Base-by-base conservation (phyloP, 2,888 invertebrate genomes). In the Cosmia trapezina region DNA sequence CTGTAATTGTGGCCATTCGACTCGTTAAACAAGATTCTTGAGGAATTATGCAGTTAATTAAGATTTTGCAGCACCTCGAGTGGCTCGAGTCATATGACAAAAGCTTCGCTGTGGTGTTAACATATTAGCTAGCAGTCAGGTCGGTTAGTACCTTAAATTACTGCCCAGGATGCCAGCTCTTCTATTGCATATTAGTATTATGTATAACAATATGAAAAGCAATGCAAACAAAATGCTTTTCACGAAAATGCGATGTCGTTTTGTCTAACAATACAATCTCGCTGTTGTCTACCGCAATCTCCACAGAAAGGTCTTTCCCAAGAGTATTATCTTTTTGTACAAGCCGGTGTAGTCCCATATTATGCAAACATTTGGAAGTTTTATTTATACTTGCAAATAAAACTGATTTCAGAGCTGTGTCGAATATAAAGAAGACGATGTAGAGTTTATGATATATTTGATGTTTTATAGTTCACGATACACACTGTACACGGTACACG, bases 291-390 rank as follows among this genome's bases (percentile, higher is more conserved):
- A 28, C 67, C 73, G 49, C 70, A 75, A 68, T 71, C 67, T 75
- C 62, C 11, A 57, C 70, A 64, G 73, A 85, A 87, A 87, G 87
- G 87, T 87, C 75, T 76, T 54, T 85, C 89, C 87, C 91, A 62
- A 49, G 87, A 84, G 89, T 70, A 78, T 79, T 84, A 78, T 89
- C 71, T 74, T 85, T 81, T 75, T 67, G 56, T 59, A 60, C 63
- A 37, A 54, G 37, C 33, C 80, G 75, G 45, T 53, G 45, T 33
- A 49, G 64, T 62, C 65, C 51, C 56, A 61, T 73, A 73, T 1
- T 3, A 28, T 59, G 72, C 72, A 71, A 83, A 80, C 56, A 64
- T 76, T 83, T 65, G 54, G 45, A 71, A 69, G 78, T 71, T 70
- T 70, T 78, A 69, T 73, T 78, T 76, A 66, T 67, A 57, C 57